A percentile compares a stretch with the other conserved stretches of the same genome.
These are phyloP conservation scores for Hirundichthys speculiger DNA, from an alignment of 2,113 vertebrate genomes.

Conservation along the genomic window DNA sequence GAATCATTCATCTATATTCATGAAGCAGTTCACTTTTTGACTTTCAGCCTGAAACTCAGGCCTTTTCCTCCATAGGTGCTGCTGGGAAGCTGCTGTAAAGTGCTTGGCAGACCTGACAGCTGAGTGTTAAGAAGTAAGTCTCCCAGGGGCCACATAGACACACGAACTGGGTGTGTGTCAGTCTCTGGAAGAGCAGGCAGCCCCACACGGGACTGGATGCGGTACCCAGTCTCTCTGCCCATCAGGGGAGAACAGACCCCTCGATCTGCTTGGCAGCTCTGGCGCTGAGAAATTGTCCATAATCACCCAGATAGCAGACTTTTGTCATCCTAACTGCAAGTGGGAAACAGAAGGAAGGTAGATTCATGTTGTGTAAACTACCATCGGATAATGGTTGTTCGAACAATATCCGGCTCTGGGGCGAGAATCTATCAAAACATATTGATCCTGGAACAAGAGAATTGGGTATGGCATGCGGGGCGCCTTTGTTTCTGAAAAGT, in stretches of 20 bases:
- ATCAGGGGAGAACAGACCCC: slow-evolving; percentile 74
- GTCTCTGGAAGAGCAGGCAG: slow-evolving; percentile 55
- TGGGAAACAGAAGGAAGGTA: slow-evolving; percentile 74
- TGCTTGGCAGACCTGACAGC: slow-evolving; percentile 71
- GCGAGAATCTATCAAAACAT: slow-evolving; percentile 85
- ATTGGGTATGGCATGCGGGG: slow-evolving; percentile 79
- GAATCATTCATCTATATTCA: slow-evolving; percentile 30
- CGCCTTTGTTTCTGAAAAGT: slow-evolving; percentile 82
- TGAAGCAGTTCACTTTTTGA: slow-evolving; percentile 33
- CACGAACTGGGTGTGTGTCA: slow-evolving; percentile 49
- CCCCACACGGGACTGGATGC: slow-evolving; percentile 55
- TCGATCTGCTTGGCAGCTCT: slow-evolving; percentile 76
- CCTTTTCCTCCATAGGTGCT: slow-evolving; percentile 52
- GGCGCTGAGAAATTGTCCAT: slow-evolving; percentile 82
- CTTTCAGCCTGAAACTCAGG: slow-evolving; percentile 33
- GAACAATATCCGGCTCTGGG: slow-evolving; percentile 82
- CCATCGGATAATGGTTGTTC: slow-evolving; percentile 82
- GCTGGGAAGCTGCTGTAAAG: slow-evolving; percentile 48
- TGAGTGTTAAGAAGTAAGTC: slow-evolving; percentile 69
- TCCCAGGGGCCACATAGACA: slow-evolving; percentile 64
- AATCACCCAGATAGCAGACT: slow-evolving; percentile 83
- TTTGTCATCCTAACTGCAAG: slow-evolving; percentile 80
- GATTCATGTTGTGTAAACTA: slow-evolving; percentile 85
- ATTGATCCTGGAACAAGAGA: slow-evolving; percentile 84
- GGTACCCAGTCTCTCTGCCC: slow-evolving; percentile 73